Percentiles rank a stretch among this genome's conserved stretches.
These are phyloP conservation scores for Tapirus indicus DNA, from an alignment of 2,797 vertebrate genomes.

Conservation along the genomic window DNA sequence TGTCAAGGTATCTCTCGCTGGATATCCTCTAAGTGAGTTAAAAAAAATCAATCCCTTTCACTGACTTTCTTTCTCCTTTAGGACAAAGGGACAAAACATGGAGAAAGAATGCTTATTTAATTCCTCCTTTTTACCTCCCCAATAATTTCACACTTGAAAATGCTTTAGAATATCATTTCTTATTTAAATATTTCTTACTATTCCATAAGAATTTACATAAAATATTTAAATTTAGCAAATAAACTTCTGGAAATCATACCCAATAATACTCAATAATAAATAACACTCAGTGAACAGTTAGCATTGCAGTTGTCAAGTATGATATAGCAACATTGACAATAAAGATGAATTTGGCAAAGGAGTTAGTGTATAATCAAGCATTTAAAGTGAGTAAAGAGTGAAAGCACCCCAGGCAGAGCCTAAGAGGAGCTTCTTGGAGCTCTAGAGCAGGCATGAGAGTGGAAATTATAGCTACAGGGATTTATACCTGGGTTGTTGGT, in stretches of 20 bases:
- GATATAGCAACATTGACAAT: conserved; percentile 82
- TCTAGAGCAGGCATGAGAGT: not conserved
- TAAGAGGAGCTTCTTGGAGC: not conserved
- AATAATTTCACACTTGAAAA: not conserved
- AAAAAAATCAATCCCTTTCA: not conserved
- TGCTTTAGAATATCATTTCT: conserved; percentile 67
- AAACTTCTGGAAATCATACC: conserved; percentile 66
- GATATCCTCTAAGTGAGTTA: not conserved
- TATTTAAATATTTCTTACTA: conserved; percentile 82
- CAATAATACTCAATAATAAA: conserved; percentile 72
- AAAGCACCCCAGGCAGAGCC: conserved; percentile 76
- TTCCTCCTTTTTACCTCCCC: not conserved
- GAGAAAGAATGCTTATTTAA: not conserved
- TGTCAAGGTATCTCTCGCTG: not conserved
- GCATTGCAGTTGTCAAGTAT: conserved; percentile 83
- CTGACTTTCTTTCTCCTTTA: not conserved
- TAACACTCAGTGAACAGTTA: conserved; percentile 84
- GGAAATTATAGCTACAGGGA: not conserved
- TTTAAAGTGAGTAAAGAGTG: conserved; percentile 81
- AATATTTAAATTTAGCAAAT: conserved; percentile 82
- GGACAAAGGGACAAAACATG: not conserved
- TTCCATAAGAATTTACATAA: conserved; percentile 82
- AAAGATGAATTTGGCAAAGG: conserved; percentile 85
- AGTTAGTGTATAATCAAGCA: conserved; percentile 83
- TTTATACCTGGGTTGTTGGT: not conserved